These are phyloP conservation scores for Empis stercorea DNA, from an alignment of 2,888 invertebrate species.

Conservation along the genomic window DNA sequence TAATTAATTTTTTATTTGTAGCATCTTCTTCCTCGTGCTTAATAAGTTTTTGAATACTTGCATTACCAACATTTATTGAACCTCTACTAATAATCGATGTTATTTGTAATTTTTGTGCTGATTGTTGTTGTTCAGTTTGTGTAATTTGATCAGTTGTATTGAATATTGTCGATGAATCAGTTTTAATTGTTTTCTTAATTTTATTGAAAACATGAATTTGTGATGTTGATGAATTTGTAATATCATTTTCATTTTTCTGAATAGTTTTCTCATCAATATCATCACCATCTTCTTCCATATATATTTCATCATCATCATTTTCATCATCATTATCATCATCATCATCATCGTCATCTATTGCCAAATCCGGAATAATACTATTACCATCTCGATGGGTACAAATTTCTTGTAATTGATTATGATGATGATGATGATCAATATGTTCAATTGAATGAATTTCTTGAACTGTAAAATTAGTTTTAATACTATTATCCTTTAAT, in stretches of 20 bases:
- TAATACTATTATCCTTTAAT: neutral
- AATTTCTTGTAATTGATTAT: neutral
- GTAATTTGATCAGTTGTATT: neutral
- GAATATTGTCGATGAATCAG: neutral
- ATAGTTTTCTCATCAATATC: neutral
- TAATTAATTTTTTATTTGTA: neutral
- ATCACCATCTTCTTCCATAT: neutral
- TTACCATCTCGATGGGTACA: neutral
- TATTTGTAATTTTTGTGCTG: neutral
- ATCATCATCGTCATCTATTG: neutral
- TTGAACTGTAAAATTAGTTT: neutral
- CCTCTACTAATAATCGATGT: neutral
- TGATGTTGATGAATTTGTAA: too few species aligned
- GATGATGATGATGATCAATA: neutral
- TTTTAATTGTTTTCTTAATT: neutral
- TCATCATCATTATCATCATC: neutral
- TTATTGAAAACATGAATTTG: too few species aligned
- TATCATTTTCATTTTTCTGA: neutral
- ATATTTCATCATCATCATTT: neutral
- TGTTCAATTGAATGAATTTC: neutral
- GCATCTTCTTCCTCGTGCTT: neutral
- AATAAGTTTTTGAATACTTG: neutral
- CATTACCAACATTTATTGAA: neutral
- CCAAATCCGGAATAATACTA: neutral
- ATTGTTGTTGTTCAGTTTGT: neutral